Conservation (phyloP, 2,113 vertebrate genomes). For the Tachuris rubrigastra region DNA sequence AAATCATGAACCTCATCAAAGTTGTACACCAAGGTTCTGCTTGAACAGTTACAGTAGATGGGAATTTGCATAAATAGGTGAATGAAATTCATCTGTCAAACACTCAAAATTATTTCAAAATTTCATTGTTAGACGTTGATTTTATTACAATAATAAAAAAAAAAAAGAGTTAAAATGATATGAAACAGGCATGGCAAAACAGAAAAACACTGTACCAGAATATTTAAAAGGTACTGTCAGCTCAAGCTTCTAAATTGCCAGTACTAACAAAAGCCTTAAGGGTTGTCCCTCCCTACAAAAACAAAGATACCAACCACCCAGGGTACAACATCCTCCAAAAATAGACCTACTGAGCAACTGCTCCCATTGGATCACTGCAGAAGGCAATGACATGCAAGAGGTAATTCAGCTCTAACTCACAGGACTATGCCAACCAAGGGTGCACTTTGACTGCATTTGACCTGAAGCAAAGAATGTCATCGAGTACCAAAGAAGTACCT, state of each 20-base stretch:
- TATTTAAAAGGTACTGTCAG: neutral
- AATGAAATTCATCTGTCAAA: slow-evolving; percentile 26
- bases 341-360: neutral
- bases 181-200: neutral
- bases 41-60: slow-evolving; percentile 28
- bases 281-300: neutral
- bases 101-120: neutral
- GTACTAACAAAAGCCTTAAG: neutral
- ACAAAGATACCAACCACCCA: neutral
- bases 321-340: neutral
- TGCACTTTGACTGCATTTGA: too few species aligned
- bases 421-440: neutral
- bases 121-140: neutral
- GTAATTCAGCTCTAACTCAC: neutral
- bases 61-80: slow-evolving; percentile 1
- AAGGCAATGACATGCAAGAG: neutral
- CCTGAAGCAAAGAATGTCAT: neutral
- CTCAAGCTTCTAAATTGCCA: neutral
- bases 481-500: neutral
- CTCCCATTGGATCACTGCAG: neutral
- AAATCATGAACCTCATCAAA: slow-evolving; percentile 46
- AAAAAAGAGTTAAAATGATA: neutral
- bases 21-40: slow-evolving; percentile 36
- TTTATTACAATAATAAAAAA: neutral
- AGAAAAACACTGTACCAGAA: neutral